Percentiles rank a stretch among this genome's conserved stretches.
Conservation (phyloP, 2,113 vertebrate species). For the Lepisosteus osseus region DNA sequence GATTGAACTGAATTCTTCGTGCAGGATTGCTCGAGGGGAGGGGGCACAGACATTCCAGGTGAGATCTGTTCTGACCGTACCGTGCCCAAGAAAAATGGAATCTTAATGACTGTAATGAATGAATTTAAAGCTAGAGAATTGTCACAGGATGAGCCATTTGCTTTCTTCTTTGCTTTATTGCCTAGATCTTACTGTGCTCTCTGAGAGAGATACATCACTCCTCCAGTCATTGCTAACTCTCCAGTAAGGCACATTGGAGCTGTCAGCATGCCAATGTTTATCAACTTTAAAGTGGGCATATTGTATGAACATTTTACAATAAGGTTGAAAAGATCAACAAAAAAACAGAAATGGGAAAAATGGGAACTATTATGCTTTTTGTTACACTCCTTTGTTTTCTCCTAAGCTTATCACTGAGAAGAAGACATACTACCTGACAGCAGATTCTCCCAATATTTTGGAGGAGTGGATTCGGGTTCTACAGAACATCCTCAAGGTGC, state of each 20-base stretch:
- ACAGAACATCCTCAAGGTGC: conserved; percentile 81
- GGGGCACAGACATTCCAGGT: conserved; percentile 84
- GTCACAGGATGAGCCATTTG: too few relatives aligned
- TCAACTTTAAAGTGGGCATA: too few relatives aligned
- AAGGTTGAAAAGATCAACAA: background rate
- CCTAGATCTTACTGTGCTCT: too few relatives aligned
- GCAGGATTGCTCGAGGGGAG: conserved; percentile 77
- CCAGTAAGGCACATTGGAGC: too few relatives aligned
- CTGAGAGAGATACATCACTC: too few relatives aligned
- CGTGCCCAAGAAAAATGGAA: too few relatives aligned
- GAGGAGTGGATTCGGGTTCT: conserved; percentile 88
- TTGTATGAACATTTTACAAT: too few relatives aligned
- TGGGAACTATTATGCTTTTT: background rate
- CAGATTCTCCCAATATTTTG: conserved; percentile 84
- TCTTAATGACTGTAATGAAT: too few relatives aligned
- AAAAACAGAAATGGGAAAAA: background rate
- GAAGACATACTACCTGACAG: conserved; percentile 81
- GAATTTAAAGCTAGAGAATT: too few relatives aligned
- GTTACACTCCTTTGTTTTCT: background rate
- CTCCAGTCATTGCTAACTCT: too few relatives aligned
- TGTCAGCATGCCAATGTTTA: too few relatives aligned
- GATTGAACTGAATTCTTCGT: conserved; percentile 79
- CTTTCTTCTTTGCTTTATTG: too few relatives aligned
- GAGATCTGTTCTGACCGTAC: conserved; percentile 18
- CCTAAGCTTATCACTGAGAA: conserved; percentile 80